Evolutionary conservation across 37 sponge, comb jelly and placozoan species (phyloP).

Genomic region (Aplysina aerophoba): DNA sequence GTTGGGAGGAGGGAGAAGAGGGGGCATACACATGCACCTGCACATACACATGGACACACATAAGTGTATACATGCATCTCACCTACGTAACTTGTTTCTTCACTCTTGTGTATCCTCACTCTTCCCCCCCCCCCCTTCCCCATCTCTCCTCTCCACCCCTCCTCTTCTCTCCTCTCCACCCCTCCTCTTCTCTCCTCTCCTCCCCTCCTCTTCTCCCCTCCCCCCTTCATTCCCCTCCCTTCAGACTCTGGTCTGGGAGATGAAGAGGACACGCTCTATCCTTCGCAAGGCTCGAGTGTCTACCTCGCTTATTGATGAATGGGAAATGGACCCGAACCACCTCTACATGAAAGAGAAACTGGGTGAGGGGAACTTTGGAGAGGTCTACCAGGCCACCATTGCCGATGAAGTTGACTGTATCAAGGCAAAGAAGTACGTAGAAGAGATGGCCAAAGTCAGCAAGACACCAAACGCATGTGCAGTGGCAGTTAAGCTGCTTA

Average conservation of each 20-base stretch:
- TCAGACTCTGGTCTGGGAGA: background rate
- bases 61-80: background rate
- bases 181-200: too few species aligned
- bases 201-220: too few species aligned
- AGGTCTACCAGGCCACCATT: constrained; percentile 66
- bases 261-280: constrained; percentile 14
- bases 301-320: constrained; percentile 48
- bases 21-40: background rate
- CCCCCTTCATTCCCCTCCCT: too few species aligned
- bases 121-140: too few species aligned
- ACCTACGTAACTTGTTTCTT: background rate
- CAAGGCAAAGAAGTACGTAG: constrained; percentile 6
- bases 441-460: too few species aligned
- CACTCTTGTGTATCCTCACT: too few species aligned
- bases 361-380: constrained; percentile 84
- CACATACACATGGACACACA: background rate
- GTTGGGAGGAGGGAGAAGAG: too few species aligned
- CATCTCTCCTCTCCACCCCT: too few species aligned
- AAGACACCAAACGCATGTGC: too few species aligned
- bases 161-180: too few species aligned
- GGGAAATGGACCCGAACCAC: constrained; percentile 66
- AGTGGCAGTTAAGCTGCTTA: too few species aligned
- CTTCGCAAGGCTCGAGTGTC: background rate
- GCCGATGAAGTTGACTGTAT: background rate
- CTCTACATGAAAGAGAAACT: constrained; percentile 57